Conservation (phyloP, 2,113 vertebrate genomes). For the Oreocharis arfaki region DNA sequence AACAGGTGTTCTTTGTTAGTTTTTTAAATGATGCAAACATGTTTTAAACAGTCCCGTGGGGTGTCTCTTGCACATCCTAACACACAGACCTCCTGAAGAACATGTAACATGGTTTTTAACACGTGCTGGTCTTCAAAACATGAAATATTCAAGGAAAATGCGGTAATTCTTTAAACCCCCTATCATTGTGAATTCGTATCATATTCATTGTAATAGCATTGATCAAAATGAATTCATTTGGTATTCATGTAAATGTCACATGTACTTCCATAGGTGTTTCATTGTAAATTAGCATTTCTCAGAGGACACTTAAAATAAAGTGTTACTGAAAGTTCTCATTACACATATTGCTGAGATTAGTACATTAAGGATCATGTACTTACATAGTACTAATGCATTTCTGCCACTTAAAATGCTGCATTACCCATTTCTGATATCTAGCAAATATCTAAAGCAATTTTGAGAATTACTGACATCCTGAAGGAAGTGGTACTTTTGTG, state of each 20-base stretch:
- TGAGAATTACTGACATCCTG: conserved; percentile 75
- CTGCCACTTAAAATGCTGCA: conserved; percentile 76
- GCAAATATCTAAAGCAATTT: conserved; percentile 76
- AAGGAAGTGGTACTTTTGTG: conserved; percentile 67
- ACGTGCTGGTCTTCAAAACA: conserved; percentile 35
- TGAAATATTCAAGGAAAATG: conserved; percentile 64
- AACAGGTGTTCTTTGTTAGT: background rate
- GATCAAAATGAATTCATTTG: conserved; percentile 83
- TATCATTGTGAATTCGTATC: conserved; percentile 75
- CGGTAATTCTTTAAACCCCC: conserved; percentile 56
- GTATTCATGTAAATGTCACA: conserved; percentile 82
- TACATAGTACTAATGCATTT: conserved; percentile 78
- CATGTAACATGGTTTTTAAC: background rate
- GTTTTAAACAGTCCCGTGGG: background rate
- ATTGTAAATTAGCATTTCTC: conserved; percentile 84
- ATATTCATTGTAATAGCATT: conserved; percentile 78
- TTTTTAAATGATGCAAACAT: background rate
- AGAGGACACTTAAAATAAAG: conserved; percentile 84
- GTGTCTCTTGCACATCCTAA: background rate
- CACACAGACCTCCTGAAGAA: background rate
- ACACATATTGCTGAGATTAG: conserved; percentile 80
- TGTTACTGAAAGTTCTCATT: conserved; percentile 84
- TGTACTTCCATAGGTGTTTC: conserved; percentile 83
- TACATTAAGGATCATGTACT: conserved; percentile 83
- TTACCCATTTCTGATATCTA: conserved; percentile 76